Evolutionary conservation across 2,888 invertebrate species (phyloP), one percentile per base, ranked within the genome.

Genomic region (Nymphalis urticae): DNA sequence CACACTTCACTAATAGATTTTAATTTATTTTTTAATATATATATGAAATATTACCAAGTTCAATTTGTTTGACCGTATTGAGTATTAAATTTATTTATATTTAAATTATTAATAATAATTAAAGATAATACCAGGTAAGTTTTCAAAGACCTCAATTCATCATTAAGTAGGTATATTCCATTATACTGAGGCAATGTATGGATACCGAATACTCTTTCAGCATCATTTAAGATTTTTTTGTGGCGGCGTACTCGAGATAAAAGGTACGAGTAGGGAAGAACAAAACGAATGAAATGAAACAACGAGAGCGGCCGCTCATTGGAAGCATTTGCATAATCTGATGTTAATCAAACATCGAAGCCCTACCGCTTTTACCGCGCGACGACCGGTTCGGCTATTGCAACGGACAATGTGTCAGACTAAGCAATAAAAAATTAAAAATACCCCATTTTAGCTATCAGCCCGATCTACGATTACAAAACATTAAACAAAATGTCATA

Each of bases 301-400:
- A 87, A 89, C 82, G 84, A 89, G 89, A 88, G 89, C 90, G 88
- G 86, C 87, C 88, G 90, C 89, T 88, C 86, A 84, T 83, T 86
- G 86, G 88, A 79, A 81, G 86, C 86, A 92, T 92, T 92, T 91
- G 90, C 91, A 92, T 92, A 92, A 90, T 91, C 92, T 89, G 92
- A 92, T 92, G 90, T 86, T 91, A 92, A 91, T 92, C 92, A 91
- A 89, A 90, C 85, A 85, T 82, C 81, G 84, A 80, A 81, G 84
- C 81, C 81, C 82, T 79, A 81, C 84, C 82, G 80, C 78, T 74
- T 76, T 74, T 75, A 70, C 73, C 70, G 73, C 48, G 75, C 73
- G 70, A 63, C 74, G 75, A 76, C 74, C 78, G 77, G 75, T 75
- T 76, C 72, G 68, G 63, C 70, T 73, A 63, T 60, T 64, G 36